Conservation (phyloP, 2,113 vertebrate genomes). For the Morone chrysops region DNA sequence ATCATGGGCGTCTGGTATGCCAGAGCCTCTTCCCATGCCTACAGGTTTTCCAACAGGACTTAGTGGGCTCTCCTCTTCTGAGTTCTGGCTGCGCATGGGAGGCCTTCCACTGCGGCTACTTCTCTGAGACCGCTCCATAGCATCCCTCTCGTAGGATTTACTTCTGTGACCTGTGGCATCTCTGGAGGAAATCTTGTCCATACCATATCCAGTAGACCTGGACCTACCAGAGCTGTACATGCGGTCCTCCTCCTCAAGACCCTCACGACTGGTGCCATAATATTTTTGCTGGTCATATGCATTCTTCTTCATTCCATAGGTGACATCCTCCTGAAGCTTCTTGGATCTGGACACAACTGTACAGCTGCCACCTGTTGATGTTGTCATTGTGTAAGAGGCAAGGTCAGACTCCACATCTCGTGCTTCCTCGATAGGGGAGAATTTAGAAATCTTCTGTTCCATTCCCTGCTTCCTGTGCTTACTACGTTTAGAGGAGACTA, state of each 20-base stretch:
- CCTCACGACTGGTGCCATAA: slow-evolving; percentile 89
- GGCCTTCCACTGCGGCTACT: slow-evolving; percentile 87
- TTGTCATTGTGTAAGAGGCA: slow-evolving; percentile 90
- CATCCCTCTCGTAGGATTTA: slow-evolving; percentile 95
- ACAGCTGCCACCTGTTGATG: slow-evolving; percentile 87
- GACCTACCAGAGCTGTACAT: slow-evolving; percentile 89
- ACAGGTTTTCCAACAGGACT: slow-evolving; percentile 92
- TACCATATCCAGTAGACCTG: slow-evolving; percentile 90
- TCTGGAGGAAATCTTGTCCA: slow-evolving; percentile 91
- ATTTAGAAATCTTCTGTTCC: slow-evolving; percentile 99
- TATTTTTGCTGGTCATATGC: slow-evolving; percentile 96
- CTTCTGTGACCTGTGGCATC: slow-evolving; percentile 89
- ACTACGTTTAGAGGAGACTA: slow-evolving; percentile 94
- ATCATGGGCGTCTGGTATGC: slow-evolving; percentile 88
- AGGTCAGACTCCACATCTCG: slow-evolving; percentile 97
- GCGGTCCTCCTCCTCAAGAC: slow-evolving; percentile 92
- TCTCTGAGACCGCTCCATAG: slow-evolving; percentile 90
- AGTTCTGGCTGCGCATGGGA: slow-evolving; percentile 92
- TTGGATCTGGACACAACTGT: slow-evolving; percentile 91
- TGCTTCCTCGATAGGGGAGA: slow-evolving; percentile 98
- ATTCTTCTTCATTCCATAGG: slow-evolving; percentile 93
- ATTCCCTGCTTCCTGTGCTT: slow-evolving; percentile 98
- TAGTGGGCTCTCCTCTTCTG: slow-evolving; percentile 95
- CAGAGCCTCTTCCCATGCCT: slow-evolving; percentile 86
- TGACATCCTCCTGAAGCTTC: slow-evolving; percentile 91